Evolutionary conservation across 2,888 invertebrate genomes (phyloP).

Genomic region (Acanthococcus lagerstroemiae): DNA sequence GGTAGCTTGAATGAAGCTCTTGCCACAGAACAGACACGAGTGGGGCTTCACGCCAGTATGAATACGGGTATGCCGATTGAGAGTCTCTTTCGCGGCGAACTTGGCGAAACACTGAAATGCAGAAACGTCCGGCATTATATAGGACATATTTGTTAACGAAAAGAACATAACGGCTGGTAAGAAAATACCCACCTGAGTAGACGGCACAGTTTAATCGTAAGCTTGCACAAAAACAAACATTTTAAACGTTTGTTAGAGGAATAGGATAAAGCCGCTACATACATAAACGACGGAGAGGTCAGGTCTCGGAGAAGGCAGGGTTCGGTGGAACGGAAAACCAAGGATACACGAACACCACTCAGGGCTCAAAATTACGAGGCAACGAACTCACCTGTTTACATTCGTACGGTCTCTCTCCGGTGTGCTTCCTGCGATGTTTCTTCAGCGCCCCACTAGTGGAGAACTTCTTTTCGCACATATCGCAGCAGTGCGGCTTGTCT

Average conservation of each 20-base stretch:
- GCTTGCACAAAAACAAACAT: conserved; percentile 16
- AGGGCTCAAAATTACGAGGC: no score
- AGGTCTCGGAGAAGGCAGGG: no score
- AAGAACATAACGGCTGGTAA: neutral
- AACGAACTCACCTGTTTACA: conserved; percentile 50
- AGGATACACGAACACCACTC: no score
- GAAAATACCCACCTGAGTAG: conserved; percentile 9
- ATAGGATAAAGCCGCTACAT: no score
- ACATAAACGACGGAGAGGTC: no score
- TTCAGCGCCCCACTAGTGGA: conserved; percentile 64
- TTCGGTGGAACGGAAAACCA: no score
- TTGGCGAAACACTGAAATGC: conserved; percentile 67
- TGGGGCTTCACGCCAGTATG: conserved; percentile 51
- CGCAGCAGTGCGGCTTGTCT: conserved; percentile 57
- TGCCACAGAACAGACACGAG: conserved; percentile 56
- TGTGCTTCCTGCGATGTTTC: conserved; percentile 55
- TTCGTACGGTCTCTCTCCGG: conserved; percentile 54
- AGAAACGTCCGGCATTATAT: no score
- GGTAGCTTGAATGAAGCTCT: conserved; percentile 73
- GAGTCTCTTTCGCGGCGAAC: conserved; percentile 73
- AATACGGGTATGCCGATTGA: conserved; percentile 63
- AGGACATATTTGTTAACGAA: no score
- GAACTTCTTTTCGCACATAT: conserved; percentile 61
- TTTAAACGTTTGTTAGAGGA: no score
- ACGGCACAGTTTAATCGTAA: neutral